Evolutionary conservation across 2,797 vertebrate genomes (phyloP).

Genomic region (Poeciliopsis paucimaculata): DNA sequence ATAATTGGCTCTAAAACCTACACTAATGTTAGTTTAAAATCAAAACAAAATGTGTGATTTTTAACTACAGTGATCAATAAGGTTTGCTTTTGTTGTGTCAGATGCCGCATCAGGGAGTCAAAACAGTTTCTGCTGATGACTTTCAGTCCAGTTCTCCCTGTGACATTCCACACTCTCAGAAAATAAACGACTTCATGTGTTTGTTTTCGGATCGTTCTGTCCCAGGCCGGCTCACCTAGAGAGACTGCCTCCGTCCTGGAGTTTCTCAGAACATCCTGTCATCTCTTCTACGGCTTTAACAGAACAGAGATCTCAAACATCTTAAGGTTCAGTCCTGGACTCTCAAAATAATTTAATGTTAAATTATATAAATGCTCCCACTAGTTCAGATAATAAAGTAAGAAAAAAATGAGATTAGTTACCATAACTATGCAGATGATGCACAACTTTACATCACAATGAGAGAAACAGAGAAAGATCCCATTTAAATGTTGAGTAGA

Average conservation of each 20-base stretch:
- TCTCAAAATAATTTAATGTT: background rate
- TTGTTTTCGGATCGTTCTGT: background rate
- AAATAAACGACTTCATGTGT: constrained; percentile 46
- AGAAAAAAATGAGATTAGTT: too few species aligned
- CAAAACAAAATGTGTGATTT: background rate
- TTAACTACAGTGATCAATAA: background rate
- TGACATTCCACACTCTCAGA: constrained; percentile 65
- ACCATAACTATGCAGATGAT: too few species aligned
- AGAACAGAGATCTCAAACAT: background rate
- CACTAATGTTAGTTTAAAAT: background rate
- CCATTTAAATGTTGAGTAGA: too few species aligned
- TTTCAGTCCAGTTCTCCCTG: constrained; percentile 31
- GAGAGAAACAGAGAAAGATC: too few species aligned
- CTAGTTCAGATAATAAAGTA: background rate
- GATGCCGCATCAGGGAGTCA: constrained; percentile 33
- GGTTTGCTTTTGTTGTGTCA: background rate
- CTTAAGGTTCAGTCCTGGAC: background rate
- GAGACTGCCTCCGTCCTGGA: background rate
- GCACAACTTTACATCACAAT: too few species aligned
- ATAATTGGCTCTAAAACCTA: background rate
- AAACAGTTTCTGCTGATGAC: constrained; percentile 29
- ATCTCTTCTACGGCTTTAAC: background rate
- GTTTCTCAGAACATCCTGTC: background rate
- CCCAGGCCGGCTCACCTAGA: background rate
- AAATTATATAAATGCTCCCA: background rate